Base-by-base conservation (phyloP, 2,888 invertebrate species). In the Eumacrocentrus americanus region DNA sequence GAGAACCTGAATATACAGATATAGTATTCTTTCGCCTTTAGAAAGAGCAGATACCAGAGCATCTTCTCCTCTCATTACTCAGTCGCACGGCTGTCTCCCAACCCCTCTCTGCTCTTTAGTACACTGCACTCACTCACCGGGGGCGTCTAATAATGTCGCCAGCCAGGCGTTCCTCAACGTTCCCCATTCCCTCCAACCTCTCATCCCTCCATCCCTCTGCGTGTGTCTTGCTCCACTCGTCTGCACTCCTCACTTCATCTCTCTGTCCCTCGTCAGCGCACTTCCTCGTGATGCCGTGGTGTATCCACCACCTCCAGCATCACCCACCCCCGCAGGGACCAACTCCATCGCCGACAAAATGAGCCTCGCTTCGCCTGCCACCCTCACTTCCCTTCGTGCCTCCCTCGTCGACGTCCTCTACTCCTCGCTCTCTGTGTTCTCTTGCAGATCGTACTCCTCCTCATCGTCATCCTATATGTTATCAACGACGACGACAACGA, bases 131-230 rank as follows among this genome's bases (percentile, higher is more conserved):
- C 72, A 71, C 76, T 78, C 76, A 76, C 75, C 72, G 76, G 76
- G 79, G 78, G 80, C 79, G 79, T 78, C 80, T 80, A 80, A 80
- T 80, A 80, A 80, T 80, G 80, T 80, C 80, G 78, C 78, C 80
- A 78, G 75, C 74, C 77, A 79, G 77, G 75, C 79, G 76, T 77
- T 76, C 71, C 73, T 68, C 54, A 50, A 38, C 74, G 73, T 72
- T 73, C 73, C 73, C 67, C 48, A 62, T 59, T 37, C 50, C 52
- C 34, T 52, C 60, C 64, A 59, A 38, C 55, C 62, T 62, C 55
- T 23, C 55, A 48, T 35, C 22, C 44, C 42, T 35, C 48, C 25
- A 35, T 55, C 35, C 44, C 50, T 55, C 56, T 60, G 52, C 48
- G 29, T 20, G 20, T 53, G 37, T 54, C 47, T 42, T 48, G 37